Base-by-base conservation (phyloP, 2,113 vertebrate genomes). In the Ondatra zibethicus region DNA sequence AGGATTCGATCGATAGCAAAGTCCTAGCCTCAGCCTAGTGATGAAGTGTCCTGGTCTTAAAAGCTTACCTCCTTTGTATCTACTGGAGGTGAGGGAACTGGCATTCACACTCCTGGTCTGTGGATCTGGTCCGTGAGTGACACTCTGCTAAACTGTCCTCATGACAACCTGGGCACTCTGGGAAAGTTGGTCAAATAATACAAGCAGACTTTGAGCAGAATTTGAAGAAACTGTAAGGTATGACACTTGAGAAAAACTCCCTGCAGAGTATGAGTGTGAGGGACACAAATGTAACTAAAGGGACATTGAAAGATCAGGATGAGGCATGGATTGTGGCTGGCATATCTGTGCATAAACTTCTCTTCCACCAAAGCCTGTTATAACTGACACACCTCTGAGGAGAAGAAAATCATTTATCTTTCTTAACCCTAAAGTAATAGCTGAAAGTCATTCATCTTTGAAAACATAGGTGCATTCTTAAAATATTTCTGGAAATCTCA, bases 371-470 rank as follows among this genome's bases (percentile, higher is more conserved):
- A 36, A 33, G 77, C 23, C 76, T 92, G 25, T 33, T 84, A 63
- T 31, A 45, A 17, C 25, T 63, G 25, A 63, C 87, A 66, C 6
- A 72, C 68, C 36, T 63, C 6, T 10, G n/a, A 36, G 47, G 3
- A 86, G 16, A 92, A 81, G 33, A 93, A 94, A 92, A 61, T 68
- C 7, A 68, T 58, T 42, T 95, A 4, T 50, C 33, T 66, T 42
- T 89, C 89, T 52, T 6, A 88, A n/a, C 3, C 16, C 27, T 73
- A 70, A 88, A 84, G 42, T 21, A 72, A 78, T 45, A 92, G 39
- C 33, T 84, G 11, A 82, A 82, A 97, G 36, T 55, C 58, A 94
- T 23, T 81, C 61, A 81, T 33, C 27, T 95, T 94, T 91, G 78
- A 50, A 89, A 93, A 93, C 8, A 84, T 33, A 72, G 17, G 81